Evolutionary conservation across 2,113 vertebrate genomes (phyloP).

Genomic region (Nesoenas mayeri): DNA sequence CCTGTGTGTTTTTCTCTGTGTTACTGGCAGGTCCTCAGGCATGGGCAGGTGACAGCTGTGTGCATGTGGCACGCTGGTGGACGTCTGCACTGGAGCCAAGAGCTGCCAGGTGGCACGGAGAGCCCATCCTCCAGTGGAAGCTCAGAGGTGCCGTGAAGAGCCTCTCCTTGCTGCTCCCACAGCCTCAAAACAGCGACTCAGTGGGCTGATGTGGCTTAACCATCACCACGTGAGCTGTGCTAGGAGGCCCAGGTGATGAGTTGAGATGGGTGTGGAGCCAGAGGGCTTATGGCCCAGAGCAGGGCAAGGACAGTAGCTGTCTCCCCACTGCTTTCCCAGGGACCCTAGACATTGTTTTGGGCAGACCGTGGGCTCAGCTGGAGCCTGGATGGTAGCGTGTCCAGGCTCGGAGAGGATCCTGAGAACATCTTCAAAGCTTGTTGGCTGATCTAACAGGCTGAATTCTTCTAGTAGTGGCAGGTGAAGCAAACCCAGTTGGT

Average conservation of each 20-base stretch:
- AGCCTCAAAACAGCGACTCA: neutral
- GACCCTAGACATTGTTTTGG: neutral
- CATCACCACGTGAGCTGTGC: neutral
- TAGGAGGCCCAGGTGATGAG: neutral
- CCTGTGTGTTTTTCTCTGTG: accelerated
- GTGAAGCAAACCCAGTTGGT: constrained; percentile 20
- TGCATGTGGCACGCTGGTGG: neutral
- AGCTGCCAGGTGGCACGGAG: neutral
- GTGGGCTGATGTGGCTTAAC: neutral
- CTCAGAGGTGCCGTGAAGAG: neutral
- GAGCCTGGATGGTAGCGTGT: neutral
- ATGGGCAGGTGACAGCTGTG: neutral
- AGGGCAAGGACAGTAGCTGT: neutral
- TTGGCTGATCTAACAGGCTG: neutral
- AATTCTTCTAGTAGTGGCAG: neutral
- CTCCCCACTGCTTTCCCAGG: neutral
- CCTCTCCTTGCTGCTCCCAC: neutral
- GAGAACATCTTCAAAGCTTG: accelerated
- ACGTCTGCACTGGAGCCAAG: neutral
- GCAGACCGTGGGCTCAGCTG: neutral
- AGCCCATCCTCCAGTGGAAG: neutral
- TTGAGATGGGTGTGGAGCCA: neutral
- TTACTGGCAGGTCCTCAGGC: neutral
- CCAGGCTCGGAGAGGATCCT: accelerated
- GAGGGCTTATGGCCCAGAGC: neutral